Base-by-base conservation (phyloP, 2,888 invertebrate species). In the Lordiphosa andalusiaca region DNA sequence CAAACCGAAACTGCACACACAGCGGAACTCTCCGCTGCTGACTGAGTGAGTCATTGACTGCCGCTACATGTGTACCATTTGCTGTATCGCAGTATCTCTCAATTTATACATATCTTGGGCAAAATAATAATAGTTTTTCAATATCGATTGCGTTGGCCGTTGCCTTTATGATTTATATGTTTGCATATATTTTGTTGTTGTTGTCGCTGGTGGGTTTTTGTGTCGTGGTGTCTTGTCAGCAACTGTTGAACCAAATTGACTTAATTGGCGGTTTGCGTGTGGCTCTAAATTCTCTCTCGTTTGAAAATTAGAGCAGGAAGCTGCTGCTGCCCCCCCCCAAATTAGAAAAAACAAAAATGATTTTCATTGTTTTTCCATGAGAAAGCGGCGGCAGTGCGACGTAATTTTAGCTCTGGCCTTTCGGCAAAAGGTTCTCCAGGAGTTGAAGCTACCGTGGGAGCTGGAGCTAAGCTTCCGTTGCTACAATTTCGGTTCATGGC, bases 321-420 rank as follows among this genome's bases (percentile, higher is more conserved):
- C 65, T 30, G 30, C 30, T 30, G 30, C 30, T 30, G 30, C 30
- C 4, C 47, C 23, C 60, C 60, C 71, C 51, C 38, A 76, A 76
- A 70, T 36, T 60, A 47, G 49, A 47, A 42, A 30, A 16, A 53
- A 16, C 16, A 16, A 16, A 16, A 16, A 53, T 59, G 53, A 19
- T 60, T 55, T 59, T 62, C 59, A 53, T 66, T 75, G 64, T 63
- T 65, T 66, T 82, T 73, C 77, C 77, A 63, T 78, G 83, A 71
- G 77, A 83, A 71, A 64, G 33, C 44, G 62, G 33, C 37, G 12
- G 33, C 39, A 21, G 39, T 46, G 53, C 44, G 48, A 57, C 67
- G 69, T 84, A 84, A 77, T 83, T 83, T 84, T 33, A 74, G 64
- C 73, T 82, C 73, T 82, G 74, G 81, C 81, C 73, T 80, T 80